Conservation (phyloP, 37 sponge, comb jelly and placozoan species). For the Chondrilla cf. caribensis region DNA sequence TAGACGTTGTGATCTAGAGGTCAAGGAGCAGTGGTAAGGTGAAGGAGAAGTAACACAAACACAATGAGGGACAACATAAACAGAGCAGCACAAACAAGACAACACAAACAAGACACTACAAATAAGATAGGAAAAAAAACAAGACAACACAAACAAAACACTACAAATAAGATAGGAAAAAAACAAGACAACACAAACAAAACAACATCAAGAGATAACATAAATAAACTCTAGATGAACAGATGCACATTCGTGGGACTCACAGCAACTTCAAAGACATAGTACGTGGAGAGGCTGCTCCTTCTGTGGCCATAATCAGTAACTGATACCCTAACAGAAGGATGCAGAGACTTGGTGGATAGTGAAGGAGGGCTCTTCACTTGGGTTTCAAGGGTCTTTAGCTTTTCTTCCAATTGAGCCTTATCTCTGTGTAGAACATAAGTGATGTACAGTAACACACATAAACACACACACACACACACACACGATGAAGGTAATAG, state of each 20-base stretch:
- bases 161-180: no score
- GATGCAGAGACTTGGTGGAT: not conserved
- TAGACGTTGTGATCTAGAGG: conserved; percentile 6
- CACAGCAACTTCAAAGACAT: conserved; percentile 62
- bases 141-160: no score
- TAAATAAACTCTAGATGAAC: no score
- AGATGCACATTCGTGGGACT: no score
- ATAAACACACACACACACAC: no score
- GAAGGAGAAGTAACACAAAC: not conserved
- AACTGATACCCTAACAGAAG: conserved; percentile 12
- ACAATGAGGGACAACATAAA: no score
- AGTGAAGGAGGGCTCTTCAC: not conserved
- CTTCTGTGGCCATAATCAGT: conserved; percentile 32
- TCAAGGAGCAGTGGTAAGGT: not conserved
- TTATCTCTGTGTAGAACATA: conserved; percentile 29
- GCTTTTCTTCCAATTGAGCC: conserved; percentile 15
- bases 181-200: no score
- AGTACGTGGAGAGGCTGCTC: conserved; percentile 27
- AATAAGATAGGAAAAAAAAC: no score
- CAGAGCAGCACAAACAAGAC: no score
- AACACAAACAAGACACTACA: no score
- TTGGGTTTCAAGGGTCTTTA: conserved; percentile 20
- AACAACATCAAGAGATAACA: no score
- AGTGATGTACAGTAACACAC: conserved; percentile 41
- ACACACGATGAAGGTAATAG: no score